Conservation (phyloP, 2,888 invertebrate genomes). For the Meganola albula region DNA sequence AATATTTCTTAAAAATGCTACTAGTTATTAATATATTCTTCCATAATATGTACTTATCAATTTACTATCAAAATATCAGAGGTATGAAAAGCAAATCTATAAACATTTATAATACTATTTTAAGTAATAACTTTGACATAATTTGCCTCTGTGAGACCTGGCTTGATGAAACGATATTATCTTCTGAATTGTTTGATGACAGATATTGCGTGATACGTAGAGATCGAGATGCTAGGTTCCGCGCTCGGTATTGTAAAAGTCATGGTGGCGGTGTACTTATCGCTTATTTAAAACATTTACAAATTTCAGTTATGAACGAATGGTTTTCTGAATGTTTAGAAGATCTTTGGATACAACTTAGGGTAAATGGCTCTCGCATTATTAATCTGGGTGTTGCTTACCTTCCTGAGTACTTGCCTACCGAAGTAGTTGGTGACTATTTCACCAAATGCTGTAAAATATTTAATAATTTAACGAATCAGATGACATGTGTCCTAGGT, state of each 20-base stretch:
- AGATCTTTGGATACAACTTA: background rate
- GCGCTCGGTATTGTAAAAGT: background rate
- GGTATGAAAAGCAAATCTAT: conserved; percentile 3
- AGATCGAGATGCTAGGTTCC: conserved; percentile 4
- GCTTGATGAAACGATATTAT: conserved; percentile 3
- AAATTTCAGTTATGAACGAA: background rate
- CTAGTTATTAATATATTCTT: background rate
- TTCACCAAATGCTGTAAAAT: background rate
- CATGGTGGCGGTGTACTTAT: conserved; percentile 4
- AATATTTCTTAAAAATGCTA: background rate
- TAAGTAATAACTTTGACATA: conserved; percentile 4
- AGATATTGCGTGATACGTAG: conserved; percentile 6
- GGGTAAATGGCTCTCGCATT: background rate
- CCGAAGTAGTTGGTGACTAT: background rate
- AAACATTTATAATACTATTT: conserved; percentile 1
- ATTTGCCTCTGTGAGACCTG: background rate
- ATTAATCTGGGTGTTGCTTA: background rate
- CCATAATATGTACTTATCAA: background rate
- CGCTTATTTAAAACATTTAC: background rate
- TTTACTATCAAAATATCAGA: conserved; percentile 6
- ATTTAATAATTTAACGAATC: too few relatives aligned
- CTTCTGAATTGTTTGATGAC: conserved; percentile 5
- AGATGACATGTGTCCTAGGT: too few relatives aligned
- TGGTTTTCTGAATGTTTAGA: background rate
- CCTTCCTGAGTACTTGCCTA: background rate